Evolutionary conservation across 1,140 invertebrate species (phyloP).

Genomic region (Listronotus oregonensis): DNA sequence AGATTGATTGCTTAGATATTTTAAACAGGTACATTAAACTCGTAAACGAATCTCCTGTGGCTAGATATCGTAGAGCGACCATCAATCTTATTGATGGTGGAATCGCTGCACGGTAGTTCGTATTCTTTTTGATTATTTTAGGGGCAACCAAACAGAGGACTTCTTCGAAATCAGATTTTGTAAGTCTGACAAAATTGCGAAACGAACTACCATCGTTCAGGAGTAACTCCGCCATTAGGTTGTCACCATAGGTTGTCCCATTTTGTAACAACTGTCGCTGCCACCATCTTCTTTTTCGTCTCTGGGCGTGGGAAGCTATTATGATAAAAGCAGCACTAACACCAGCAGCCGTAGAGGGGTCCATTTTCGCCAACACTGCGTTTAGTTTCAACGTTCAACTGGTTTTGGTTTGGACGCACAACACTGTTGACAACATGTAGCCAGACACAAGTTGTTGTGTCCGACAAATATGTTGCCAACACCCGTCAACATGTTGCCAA

Average conservation of each 20-base stretch:
- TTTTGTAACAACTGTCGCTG: constrained; percentile 29
- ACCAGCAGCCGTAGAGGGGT: background rate
- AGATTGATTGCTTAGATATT: constrained; percentile 46
- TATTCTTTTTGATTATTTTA: constrained; percentile 2
- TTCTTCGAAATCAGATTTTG: constrained; percentile 28
- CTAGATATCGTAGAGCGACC: constrained; percentile 8
- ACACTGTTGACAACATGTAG: too few relatives aligned
- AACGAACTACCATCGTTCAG: constrained; percentile 32
- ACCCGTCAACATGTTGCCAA: too few relatives aligned
- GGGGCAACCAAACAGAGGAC: constrained; percentile 19
- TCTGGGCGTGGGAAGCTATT: background rate
- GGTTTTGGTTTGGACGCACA: constrained; percentile 2
- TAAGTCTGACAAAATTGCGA: constrained; percentile 33
- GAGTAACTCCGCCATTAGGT: constrained; percentile 26
- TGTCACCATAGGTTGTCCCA: constrained; percentile 21
- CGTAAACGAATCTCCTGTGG: constrained; percentile 30
- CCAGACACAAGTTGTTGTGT: constrained; percentile 3
- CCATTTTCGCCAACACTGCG: background rate
- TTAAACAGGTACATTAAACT: constrained; percentile 40
- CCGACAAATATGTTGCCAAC: constrained; percentile 6
- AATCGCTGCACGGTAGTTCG: background rate
- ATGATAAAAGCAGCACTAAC: constrained; percentile 5
- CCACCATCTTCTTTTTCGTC: background rate
- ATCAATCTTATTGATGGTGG: constrained; percentile 5
- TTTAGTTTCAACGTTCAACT: background rate